Conservation (phyloP, 2,113 vertebrate genomes). For the Atractosteus spatula region DNA sequence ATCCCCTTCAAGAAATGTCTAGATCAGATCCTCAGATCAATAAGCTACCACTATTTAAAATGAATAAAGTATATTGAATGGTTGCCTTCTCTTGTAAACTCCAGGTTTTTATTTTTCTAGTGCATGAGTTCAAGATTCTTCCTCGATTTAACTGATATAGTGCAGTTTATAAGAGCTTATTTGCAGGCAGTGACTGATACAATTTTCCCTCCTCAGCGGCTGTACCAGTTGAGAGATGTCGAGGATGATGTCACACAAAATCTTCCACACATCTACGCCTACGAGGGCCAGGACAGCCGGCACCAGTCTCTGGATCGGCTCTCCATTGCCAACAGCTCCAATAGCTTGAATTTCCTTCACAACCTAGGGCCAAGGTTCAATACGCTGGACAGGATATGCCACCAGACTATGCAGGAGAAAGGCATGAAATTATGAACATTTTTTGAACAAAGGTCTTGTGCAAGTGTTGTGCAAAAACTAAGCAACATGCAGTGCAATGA, state of each 20-base stretch:
- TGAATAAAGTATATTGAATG: too few species aligned
- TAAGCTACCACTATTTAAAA: too few species aligned
- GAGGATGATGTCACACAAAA: neutral
- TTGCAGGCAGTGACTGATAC: too few species aligned
- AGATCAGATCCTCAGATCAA: too few species aligned
- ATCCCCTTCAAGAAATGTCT: too few species aligned
- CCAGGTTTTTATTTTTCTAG: too few species aligned
- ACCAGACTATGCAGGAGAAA: constrained; percentile 22
- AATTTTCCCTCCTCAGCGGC: constrained; percentile 46
- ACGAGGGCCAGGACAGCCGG: constrained; percentile 57
- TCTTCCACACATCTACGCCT: constrained; percentile 43
- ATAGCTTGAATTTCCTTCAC: constrained; percentile 49
- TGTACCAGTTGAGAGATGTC: neutral
- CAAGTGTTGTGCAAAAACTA: neutral
- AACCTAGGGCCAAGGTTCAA: constrained; percentile 58
- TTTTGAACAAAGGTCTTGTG: neutral
- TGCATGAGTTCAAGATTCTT: too few species aligned
- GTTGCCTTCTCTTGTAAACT: too few species aligned
- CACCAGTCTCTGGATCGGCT: constrained; percentile 49
- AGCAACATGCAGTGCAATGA: neutral
- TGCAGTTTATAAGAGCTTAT: too few species aligned
- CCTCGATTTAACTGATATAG: too few species aligned
- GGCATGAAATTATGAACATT: constrained; percentile 24
- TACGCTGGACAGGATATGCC: constrained; percentile 44
- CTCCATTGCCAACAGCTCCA: constrained; percentile 24